Conservation (phyloP, 2,888 invertebrate genomes). For the Parnassius orleans region DNA sequence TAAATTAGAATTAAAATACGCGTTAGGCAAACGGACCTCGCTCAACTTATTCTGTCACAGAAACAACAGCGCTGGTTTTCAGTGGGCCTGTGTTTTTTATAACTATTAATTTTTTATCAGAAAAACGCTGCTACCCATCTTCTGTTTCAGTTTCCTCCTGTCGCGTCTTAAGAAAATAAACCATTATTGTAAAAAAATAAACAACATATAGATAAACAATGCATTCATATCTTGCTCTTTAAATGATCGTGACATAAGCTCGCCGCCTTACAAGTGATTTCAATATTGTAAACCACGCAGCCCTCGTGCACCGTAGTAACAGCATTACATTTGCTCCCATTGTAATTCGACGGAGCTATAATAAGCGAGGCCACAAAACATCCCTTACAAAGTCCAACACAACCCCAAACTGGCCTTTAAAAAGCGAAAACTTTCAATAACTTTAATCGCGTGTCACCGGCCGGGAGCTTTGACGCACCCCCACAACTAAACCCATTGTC, state of each 20-base stretch:
- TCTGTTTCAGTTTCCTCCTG: too few species aligned
- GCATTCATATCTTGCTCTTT: too few species aligned
- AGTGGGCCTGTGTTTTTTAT: too few species aligned
- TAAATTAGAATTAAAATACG: too few species aligned
- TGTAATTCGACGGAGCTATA: conserved; percentile 15
- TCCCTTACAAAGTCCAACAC: conserved; percentile 59
- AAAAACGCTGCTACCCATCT: too few species aligned
- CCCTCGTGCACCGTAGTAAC: conserved; percentile 9
- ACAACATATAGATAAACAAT: not conserved
- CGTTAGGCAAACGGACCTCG: too few species aligned
- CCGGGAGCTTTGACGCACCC: conserved; percentile 68
- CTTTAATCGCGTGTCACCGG: conserved; percentile 72
- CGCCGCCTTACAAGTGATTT: not conserved
- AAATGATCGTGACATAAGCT: too few species aligned
- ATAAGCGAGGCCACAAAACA: conserved; percentile 42
- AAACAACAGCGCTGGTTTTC: too few species aligned
- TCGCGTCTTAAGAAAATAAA: too few species aligned
- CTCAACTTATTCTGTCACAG: too few species aligned
- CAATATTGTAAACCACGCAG: conserved; percentile 1
- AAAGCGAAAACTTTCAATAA: conserved; percentile 69
- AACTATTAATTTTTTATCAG: too few species aligned
- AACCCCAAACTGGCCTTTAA: conserved; percentile 45
- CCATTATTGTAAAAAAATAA: too few species aligned
- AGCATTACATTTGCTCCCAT: conserved; percentile 17
- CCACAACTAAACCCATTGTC: conserved; percentile 71